Evolutionary conservation across 2,888 invertebrate species (phyloP).

Genomic region (Apamea epomidion): DNA sequence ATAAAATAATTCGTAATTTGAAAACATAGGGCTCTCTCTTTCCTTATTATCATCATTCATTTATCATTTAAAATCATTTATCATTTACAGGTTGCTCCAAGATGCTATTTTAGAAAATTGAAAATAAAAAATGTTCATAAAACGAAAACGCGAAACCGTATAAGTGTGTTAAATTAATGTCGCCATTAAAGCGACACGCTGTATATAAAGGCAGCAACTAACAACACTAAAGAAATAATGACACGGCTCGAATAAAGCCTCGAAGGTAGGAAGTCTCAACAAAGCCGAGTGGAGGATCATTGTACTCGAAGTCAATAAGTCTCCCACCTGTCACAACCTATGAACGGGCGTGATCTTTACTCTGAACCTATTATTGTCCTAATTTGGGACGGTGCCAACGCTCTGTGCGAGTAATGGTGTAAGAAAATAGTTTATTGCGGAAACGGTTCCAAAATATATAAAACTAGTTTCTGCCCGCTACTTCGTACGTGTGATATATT

Average conservation of each 20-base stretch:
- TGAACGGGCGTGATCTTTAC: slow-evolving; percentile 34
- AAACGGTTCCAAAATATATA: not conserved
- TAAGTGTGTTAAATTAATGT: no score
- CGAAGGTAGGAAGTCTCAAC: slow-evolving; percentile 33
- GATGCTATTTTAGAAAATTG: no score
- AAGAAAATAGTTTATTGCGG: not conserved
- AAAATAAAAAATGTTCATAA: no score
- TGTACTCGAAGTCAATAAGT: slow-evolving; percentile 42
- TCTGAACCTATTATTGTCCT: slow-evolving; percentile 15
- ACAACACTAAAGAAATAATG: slow-evolving; percentile 7
- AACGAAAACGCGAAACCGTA: no score
- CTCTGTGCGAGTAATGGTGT: not conserved
- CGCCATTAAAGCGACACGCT: no score
- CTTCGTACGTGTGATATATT: no score
- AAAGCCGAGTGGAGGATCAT: slow-evolving; percentile 35
- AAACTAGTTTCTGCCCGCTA: no score
- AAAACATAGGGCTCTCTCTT: no score
- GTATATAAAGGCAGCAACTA: not conserved
- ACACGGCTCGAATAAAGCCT: slow-evolving; percentile 17
- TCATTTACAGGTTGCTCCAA: no score
- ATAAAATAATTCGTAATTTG: no score
- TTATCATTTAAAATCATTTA: no score
- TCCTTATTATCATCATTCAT: no score
- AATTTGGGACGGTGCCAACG: slow-evolving; percentile 26
- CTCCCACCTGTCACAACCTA: slow-evolving; percentile 46